A percentile compares a stretch with the other conserved stretches of the same genome.
Evolutionary conservation across 2,888 invertebrate species (phyloP).

Genomic region (Muscina levida): DNA sequence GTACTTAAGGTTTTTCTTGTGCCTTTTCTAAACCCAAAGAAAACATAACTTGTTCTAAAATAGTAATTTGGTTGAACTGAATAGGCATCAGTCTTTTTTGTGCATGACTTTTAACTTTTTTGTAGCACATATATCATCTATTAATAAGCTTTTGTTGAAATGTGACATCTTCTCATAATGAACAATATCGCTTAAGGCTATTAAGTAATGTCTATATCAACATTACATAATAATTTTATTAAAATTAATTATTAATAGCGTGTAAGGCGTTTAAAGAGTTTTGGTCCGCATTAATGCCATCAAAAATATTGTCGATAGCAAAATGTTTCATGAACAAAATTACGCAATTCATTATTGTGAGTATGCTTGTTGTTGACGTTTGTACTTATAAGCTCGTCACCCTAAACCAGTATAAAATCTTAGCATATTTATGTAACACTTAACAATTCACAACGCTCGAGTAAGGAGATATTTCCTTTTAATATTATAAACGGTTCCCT

Average conservation of each 20-base stretch:
- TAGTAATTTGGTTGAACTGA: too few relatives aligned
- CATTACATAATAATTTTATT: constrained; percentile 71
- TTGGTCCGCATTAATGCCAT: constrained; percentile 35
- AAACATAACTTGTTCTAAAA: too few relatives aligned
- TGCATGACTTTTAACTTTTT: background rate
- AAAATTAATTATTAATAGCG: constrained; percentile 38
- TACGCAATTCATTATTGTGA: constrained; percentile 62
- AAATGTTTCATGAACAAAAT: constrained; percentile 24
- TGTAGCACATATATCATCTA: too few relatives aligned
- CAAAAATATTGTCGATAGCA: constrained; percentile 29
- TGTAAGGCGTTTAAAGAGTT: constrained; percentile 59
- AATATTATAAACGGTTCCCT: too few relatives aligned
- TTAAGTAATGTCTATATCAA: constrained; percentile 72
- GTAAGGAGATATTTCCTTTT: too few relatives aligned
- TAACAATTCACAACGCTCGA: too few relatives aligned
- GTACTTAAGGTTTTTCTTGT: too few relatives aligned
- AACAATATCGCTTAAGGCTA: constrained; percentile 58
- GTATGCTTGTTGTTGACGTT: background rate
- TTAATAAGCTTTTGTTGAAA: background rate
- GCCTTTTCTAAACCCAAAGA: too few relatives aligned
- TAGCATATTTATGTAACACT: too few relatives aligned
- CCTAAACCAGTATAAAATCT: too few relatives aligned
- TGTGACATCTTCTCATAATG: constrained; percentile 22
- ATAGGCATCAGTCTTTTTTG: too few relatives aligned
- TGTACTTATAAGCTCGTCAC: background rate